These are phyloP conservation scores for Limanda limanda DNA, from an alignment of 2,113 vertebrate genomes.

Conservation along the genomic window DNA sequence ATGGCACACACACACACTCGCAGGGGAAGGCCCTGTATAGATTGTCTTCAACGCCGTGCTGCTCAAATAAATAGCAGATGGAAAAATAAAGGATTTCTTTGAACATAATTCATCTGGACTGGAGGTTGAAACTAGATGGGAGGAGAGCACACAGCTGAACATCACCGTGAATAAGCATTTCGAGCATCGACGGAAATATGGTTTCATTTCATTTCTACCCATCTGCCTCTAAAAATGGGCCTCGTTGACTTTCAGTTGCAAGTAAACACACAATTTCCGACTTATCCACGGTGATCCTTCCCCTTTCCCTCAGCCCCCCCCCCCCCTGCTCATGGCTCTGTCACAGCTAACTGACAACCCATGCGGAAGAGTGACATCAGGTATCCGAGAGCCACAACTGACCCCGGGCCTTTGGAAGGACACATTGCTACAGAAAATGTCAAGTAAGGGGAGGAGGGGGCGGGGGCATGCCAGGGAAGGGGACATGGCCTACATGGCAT, in stretches of 20 bases:
- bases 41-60: constrained; percentile 6
- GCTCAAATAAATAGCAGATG: constrained; percentile 9
- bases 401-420: constrained; percentile 77
- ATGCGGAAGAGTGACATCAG: constrained; percentile 82
- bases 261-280: constrained; percentile 18
- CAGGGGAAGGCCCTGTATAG: constrained; percentile 2
- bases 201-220: not conserved
- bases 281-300: constrained; percentile 45
- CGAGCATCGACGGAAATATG: constrained; percentile 9
- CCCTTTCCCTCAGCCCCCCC: constrained; percentile 38
- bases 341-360: constrained; percentile 68
- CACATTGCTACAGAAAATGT: constrained; percentile 68
- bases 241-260: constrained; percentile 3
- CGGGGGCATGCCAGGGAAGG: constrained; percentile 63
- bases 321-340: constrained; percentile 38
- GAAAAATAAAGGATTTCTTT: constrained; percentile 6
- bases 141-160: not conserved
- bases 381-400: constrained; percentile 77
- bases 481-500: constrained; percentile 72
- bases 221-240: not conserved
- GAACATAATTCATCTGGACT: constrained; percentile 2
- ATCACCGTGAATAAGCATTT: not conserved
- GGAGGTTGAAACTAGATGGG: not conserved
- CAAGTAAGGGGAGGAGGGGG: constrained; percentile 51
- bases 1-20: constrained; percentile 36